Conservation (phyloP, 2,888 invertebrate genomes). For the Pachliopta kotzebuea region DNA sequence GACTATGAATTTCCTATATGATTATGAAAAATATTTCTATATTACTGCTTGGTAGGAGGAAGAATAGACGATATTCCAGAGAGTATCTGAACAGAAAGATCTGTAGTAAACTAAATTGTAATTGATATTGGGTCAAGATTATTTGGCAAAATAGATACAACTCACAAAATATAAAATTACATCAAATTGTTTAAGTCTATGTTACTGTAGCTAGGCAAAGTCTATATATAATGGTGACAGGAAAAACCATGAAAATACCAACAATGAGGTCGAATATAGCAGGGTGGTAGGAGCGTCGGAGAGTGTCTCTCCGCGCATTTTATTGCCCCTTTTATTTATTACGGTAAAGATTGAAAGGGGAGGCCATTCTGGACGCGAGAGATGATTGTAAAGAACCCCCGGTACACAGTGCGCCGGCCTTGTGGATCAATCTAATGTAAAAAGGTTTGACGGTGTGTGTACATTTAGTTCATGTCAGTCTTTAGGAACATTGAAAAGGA, state of each 20-base stretch:
- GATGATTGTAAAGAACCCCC: constrained; percentile 62
- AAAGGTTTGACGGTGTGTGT: constrained; percentile 18
- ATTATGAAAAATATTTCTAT: too few relatives aligned
- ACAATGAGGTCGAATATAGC: constrained; percentile 44
- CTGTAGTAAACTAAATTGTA: neutral
- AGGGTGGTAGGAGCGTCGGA: constrained; percentile 32
- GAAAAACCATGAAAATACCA: constrained; percentile 50
- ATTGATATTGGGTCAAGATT: neutral
- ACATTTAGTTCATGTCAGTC: constrained; percentile 1
- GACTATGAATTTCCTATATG: too few relatives aligned
- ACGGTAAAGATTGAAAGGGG: constrained; percentile 77
- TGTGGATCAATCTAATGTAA: constrained; percentile 32
- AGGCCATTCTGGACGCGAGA: constrained; percentile 55
- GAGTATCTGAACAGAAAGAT: neutral
- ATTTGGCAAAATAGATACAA: neutral
- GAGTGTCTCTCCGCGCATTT: constrained; percentile 56
- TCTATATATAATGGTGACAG: constrained; percentile 33
- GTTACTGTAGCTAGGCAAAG: constrained; percentile 23
- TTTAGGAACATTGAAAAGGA: neutral
- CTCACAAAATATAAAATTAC: neutral
- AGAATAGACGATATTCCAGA: neutral
- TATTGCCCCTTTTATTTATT: constrained; percentile 79
- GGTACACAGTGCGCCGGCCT: constrained; percentile 41
- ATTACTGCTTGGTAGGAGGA: neutral
- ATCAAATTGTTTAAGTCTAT: constrained; percentile 11